These are phyloP conservation scores for Pollachius pollachius DNA, from an alignment of 2,113 vertebrate species.

Conservation along the genomic window DNA sequence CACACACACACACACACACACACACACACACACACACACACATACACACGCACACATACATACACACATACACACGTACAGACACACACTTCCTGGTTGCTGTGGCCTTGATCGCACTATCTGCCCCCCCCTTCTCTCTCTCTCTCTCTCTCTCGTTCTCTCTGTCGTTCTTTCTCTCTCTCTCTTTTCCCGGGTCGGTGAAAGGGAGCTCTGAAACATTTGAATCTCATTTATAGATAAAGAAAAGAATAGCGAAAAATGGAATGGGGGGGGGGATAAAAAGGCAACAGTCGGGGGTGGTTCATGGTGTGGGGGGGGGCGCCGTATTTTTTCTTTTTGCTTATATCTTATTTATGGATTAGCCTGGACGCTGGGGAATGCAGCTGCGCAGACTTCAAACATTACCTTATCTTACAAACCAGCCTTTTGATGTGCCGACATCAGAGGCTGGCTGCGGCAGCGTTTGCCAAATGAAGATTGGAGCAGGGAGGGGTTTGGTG, in stretches of 20 bases:
- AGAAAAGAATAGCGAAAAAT: slow-evolving; percentile 55
- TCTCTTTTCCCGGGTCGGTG: slow-evolving; percentile 36
- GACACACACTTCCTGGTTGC: slow-evolving; percentile 38
- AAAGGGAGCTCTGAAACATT: slow-evolving; percentile 70
- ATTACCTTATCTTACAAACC: slow-evolving; percentile 93
- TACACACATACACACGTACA: neutral
- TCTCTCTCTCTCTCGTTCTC: too few relatives aligned
- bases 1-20: slow-evolving; percentile 7
- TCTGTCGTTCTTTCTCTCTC: too few relatives aligned
- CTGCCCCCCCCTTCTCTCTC: too few relatives aligned
- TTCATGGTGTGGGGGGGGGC: slow-evolving; percentile 18
- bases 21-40: slow-evolving; percentile 18
- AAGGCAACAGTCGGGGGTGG: slow-evolving; percentile 32
- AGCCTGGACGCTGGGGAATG: slow-evolving; percentile 86
- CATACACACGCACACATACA: slow-evolving; percentile 2
- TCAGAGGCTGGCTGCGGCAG: slow-evolving; percentile 86
- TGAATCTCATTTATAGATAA: slow-evolving; percentile 71
- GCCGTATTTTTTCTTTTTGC: slow-evolving; percentile 77
- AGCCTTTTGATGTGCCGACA: slow-evolving; percentile 91
- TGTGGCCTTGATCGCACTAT: slow-evolving; percentile 34
- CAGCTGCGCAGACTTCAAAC: slow-evolving; percentile 88
- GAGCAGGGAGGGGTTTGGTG: slow-evolving; percentile 62
- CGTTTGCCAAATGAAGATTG: slow-evolving; percentile 86
- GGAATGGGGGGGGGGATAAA: slow-evolving; percentile 58
- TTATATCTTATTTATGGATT: slow-evolving; percentile 92